A percentile compares a stretch with the other conserved stretches of the same genome.
Evolutionary conservation across 2,113 vertebrate species (phyloP).

Genomic region (Bombycilla garrulus): DNA sequence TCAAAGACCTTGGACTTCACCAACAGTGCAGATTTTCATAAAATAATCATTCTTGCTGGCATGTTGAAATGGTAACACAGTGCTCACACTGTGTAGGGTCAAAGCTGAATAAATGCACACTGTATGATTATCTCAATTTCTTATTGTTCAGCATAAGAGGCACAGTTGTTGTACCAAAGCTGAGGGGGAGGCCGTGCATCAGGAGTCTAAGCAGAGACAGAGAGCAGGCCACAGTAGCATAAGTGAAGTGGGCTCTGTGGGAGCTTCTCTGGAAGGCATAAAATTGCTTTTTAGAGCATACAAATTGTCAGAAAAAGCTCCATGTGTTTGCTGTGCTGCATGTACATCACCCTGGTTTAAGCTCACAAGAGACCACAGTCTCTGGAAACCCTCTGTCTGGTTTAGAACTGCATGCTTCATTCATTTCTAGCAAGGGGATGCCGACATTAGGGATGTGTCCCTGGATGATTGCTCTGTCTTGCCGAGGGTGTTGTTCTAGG

Average conservation of each 20-base stretch:
- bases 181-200: not conserved
- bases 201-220: not conserved
- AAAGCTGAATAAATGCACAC: not conserved
- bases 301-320: not conserved
- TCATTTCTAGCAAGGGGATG: not conserved
- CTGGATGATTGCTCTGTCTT: not conserved
- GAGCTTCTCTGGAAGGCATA: not conserved
- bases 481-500: not conserved
- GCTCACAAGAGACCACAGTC: not conserved
- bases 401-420: not conserved
- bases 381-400: not conserved
- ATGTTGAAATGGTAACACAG: not conserved
- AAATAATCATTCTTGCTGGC: not conserved
- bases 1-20: not conserved
- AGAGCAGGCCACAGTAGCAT: not conserved
- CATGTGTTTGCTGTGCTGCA: not conserved
- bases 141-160: not conserved
- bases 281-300: slow-evolving; percentile 18
- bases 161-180: not conserved
- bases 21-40: not conserved
- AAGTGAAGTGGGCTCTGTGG: not conserved
- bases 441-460: not conserved
- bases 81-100: not conserved
- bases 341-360: not conserved
- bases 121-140: not conserved